A percentile compares a stretch with the other conserved stretches of the same genome.
Evolutionary conservation across 1,140 invertebrate species (phyloP).

Genomic region (Drosophila parabipectinata): DNA sequence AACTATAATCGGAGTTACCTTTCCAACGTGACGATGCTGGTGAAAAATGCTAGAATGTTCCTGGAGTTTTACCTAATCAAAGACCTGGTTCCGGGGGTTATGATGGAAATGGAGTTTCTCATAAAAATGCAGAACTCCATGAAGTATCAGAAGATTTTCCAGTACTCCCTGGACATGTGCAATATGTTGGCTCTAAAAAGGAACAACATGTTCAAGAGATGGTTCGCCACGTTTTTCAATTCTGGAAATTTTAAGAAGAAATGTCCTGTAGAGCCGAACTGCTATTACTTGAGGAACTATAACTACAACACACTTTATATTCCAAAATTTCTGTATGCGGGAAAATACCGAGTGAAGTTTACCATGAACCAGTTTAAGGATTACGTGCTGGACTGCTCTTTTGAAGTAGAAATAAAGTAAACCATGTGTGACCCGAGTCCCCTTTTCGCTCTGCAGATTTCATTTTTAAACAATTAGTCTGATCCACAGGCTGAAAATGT

Average conservation of each 20-base stretch:
- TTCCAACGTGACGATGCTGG: conserved; percentile 31
- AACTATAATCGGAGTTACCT: conserved; percentile 49
- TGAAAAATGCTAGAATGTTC: conserved; percentile 24
- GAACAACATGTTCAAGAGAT: conserved; percentile 54
- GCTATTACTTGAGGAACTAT: conserved; percentile 49
- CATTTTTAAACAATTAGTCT: conserved; percentile 34
- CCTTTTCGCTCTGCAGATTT: background rate
- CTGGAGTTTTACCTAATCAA: conserved; percentile 39
- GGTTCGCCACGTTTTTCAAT: conserved; percentile 32
- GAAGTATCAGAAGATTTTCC: conserved; percentile 52
- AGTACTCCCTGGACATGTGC: conserved; percentile 59
- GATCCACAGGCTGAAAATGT: background rate
- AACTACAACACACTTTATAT: conserved; percentile 31
- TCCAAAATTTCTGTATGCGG: conserved; percentile 41
- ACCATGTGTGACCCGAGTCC: background rate
- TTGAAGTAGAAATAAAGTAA: conserved; percentile 49
- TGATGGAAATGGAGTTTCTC: conserved; percentile 46
- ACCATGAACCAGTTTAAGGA: conserved; percentile 29
- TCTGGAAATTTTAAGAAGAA: conserved; percentile 35
- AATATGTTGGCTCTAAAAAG: conserved; percentile 34
- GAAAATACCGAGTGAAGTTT: conserved; percentile 33
- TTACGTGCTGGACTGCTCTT: conserved; percentile 34
- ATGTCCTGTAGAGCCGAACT: conserved; percentile 33
- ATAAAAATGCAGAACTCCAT: conserved; percentile 36
- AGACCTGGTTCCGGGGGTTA: conserved; percentile 32